phyloP scores from a whole-genome alignment of 2,797 vertebrate genomes.

The Myotis pilosus region DNA sequence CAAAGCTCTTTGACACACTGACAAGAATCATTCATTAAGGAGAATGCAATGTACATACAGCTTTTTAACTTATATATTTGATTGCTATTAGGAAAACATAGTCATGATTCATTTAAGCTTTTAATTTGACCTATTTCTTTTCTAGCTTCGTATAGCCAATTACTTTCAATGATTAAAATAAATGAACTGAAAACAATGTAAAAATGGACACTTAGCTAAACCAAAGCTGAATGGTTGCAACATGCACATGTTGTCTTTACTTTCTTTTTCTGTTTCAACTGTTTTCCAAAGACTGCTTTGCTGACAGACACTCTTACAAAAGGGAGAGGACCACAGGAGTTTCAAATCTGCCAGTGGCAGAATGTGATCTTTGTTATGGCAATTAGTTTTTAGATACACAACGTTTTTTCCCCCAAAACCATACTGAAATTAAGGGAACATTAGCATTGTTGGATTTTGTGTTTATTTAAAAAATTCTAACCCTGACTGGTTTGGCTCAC shows the following conservation, averaged over 20 bases:
- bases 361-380: constrained; percentile 46
- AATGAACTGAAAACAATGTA: constrained; percentile 67
- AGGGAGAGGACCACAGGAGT: constrained; percentile 40
- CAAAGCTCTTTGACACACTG: constrained; percentile 37
- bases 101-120: background rate
- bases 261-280: constrained; percentile 47
- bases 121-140: constrained; percentile 36
- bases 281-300: constrained; percentile 62
- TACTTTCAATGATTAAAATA: constrained; percentile 64
- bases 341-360: constrained; percentile 13
- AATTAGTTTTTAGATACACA: constrained; percentile 36
- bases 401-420: constrained; percentile 35
- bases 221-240: constrained; percentile 57
- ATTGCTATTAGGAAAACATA: background rate
- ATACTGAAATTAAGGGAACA: constrained; percentile 34
- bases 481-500: no score
- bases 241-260: background rate
- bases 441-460: constrained; percentile 32
- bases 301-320: constrained; percentile 58
- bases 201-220: constrained; percentile 65
- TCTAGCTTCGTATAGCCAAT: constrained; percentile 60
- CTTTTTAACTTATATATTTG: constrained; percentile 32
- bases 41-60: background rate
- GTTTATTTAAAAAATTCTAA: constrained; percentile 47
- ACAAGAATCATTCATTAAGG: background rate